These are phyloP conservation scores for Saccostrea glomerata DNA, from an alignment of 1,140 invertebrate genomes.

Conservation along the genomic window DNA sequence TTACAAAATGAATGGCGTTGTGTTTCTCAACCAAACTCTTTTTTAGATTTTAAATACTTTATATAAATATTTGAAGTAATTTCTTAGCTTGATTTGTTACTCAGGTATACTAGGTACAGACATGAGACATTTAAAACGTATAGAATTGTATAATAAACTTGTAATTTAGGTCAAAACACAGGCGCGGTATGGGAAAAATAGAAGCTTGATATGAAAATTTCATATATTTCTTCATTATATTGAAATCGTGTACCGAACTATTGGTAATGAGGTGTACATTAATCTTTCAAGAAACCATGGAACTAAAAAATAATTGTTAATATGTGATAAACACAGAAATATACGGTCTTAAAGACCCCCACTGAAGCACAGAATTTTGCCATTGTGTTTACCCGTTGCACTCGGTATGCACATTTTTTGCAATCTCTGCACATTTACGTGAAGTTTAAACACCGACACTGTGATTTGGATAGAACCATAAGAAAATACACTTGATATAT, in stretches of 20 bases:
- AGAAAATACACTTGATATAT: background rate
- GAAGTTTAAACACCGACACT: background rate
- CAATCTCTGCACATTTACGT: background rate
- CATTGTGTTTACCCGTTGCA: constrained; percentile 22
- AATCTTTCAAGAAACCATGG: constrained; percentile 4
- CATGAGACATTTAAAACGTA: background rate
- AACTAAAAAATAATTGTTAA: background rate
- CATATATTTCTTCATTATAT: background rate
- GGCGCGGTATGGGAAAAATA: constrained; percentile 9
- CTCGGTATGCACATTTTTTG: constrained; percentile 24
- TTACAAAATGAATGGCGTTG: constrained; percentile 30
- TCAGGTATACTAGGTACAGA: background rate
- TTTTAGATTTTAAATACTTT: constrained; percentile 3
- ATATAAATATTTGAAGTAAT: background rate
- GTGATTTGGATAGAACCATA: background rate
- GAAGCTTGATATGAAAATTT: background rate
- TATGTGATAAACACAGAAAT: background rate
- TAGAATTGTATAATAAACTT: background rate
- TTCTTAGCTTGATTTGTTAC: background rate
- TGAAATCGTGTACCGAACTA: background rate
- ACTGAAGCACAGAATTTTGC: constrained; percentile 23
- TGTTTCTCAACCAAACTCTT: constrained; percentile 14
- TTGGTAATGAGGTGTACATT: background rate
- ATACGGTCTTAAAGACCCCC: background rate
- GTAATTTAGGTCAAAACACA: constrained; percentile 20